Conservation (phyloP, 2,113 vertebrate species). For the Nyctereutes procyonoides region DNA sequence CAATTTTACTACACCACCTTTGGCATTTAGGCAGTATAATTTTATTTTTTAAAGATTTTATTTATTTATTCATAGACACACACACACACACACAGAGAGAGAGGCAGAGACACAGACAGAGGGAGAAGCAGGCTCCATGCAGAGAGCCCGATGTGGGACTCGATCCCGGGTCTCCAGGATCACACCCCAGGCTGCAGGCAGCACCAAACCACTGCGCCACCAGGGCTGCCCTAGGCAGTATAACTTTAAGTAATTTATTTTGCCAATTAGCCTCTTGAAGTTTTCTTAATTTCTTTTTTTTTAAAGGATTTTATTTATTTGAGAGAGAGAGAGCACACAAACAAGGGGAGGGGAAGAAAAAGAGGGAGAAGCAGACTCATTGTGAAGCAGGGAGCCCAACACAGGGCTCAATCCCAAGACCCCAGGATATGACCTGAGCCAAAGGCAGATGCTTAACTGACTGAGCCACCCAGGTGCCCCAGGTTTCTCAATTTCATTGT, state of each 20-base stretch:
- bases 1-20: neutral
- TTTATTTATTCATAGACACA: too few relatives aligned
- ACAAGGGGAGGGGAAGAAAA: neutral
- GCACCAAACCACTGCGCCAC: too few relatives aligned
- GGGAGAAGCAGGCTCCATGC: too few relatives aligned
- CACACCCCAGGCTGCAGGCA: too few relatives aligned
- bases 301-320: neutral
- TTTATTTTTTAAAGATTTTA: neutral
- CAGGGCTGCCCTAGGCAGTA: neutral
- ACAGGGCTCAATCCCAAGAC: neutral
- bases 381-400: neutral
- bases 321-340: neutral
- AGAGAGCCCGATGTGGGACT: too few relatives aligned
- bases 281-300: neutral
- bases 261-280: neutral
- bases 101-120: too few relatives aligned
- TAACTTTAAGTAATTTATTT: slow-evolving; percentile 40
- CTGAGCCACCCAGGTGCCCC: neutral
- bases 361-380: neutral
- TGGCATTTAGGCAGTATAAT: neutral
- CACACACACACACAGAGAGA: too few relatives aligned
- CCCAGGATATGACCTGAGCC: neutral
- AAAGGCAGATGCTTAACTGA: neutral
- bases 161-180: too few relatives aligned
- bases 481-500: neutral